Evolutionary conservation across 2,797 vertebrate genomes (phyloP).

Genomic region (Phaenicophaeus curvirostris): DNA sequence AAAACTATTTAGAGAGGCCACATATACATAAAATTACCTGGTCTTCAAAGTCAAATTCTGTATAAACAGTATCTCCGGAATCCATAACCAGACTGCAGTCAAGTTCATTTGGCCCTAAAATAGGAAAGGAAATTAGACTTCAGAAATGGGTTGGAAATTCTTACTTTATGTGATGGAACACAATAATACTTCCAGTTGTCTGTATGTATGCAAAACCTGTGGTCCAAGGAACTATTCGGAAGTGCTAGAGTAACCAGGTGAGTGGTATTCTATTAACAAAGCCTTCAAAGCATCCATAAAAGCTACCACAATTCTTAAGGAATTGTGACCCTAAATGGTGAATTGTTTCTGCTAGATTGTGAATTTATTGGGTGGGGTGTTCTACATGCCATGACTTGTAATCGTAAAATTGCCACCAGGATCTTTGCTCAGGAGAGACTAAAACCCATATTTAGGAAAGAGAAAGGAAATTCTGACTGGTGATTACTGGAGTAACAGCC

Average conservation of each 20-base stretch:
- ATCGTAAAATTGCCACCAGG: background rate
- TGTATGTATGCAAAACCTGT: background rate
- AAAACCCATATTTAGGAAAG: background rate
- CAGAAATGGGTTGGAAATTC: background rate
- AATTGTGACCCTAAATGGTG: background rate
- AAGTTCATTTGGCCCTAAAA: slow-evolving; percentile 86
- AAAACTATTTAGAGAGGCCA: background rate
- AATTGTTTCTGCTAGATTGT: background rate
- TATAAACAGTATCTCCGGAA: slow-evolving; percentile 80
- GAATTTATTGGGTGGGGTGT: background rate
- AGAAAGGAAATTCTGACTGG: background rate
- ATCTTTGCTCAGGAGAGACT: background rate
- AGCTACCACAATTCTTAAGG: background rate
- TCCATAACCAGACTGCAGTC: slow-evolving; percentile 87
- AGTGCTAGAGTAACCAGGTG: background rate
- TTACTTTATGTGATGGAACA: background rate
- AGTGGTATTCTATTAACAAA: background rate
- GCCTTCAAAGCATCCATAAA: background rate
- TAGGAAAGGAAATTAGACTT: slow-evolving; percentile 11
- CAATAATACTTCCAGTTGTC: background rate
- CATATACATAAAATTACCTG: slow-evolving; percentile 80
- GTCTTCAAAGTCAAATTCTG: slow-evolving; percentile 85
- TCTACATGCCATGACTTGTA: background rate
- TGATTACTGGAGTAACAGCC: background rate
- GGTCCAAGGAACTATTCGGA: background rate